A percentile compares a stretch with the other conserved stretches of the same genome.
phyloP scores from a whole-genome alignment of 1,140 invertebrate genomes.

The Pristionchus pacificus region DNA sequence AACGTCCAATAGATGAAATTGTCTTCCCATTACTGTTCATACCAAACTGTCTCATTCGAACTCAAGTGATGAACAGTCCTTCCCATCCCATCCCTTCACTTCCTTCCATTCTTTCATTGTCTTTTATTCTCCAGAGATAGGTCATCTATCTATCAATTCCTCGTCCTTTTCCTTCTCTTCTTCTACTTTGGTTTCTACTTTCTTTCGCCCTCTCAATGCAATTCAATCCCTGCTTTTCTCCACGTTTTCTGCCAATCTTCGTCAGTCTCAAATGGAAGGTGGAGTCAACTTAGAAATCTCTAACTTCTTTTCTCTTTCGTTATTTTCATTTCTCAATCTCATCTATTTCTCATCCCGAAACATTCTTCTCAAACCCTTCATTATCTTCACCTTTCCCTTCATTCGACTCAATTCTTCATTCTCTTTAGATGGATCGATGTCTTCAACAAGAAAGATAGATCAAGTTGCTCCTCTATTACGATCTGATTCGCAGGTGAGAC shows the following conservation, averaged over 20 bases:
- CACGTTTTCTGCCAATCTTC: not conserved
- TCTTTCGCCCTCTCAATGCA: no score
- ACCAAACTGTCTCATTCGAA: no score
- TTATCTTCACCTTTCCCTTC: constrained; percentile 21
- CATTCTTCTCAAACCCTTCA: constrained; percentile 1
- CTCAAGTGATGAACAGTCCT: no score
- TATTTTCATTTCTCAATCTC: not conserved
- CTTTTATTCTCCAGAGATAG: no score
- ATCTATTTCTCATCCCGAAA: not conserved
- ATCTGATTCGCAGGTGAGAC: not conserved
- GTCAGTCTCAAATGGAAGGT: constrained; percentile 3
- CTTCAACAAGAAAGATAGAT: no score
- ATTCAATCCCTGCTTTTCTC: not conserved
- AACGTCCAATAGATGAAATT: no score
- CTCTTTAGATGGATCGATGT: no score
- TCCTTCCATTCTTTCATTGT: not conserved
- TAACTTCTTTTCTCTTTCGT: not conserved
- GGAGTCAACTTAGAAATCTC: not conserved
- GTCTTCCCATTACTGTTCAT: no score
- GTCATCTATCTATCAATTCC: no score
- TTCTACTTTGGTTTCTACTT: not conserved
- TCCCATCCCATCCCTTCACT: not conserved
- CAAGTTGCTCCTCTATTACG: no score
- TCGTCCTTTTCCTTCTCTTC: not conserved
- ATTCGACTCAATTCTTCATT: constrained; percentile 4